Evolutionary conservation across 1,140 invertebrate species (phyloP).

Genomic region (Akabosia matsudoensis): DNA sequence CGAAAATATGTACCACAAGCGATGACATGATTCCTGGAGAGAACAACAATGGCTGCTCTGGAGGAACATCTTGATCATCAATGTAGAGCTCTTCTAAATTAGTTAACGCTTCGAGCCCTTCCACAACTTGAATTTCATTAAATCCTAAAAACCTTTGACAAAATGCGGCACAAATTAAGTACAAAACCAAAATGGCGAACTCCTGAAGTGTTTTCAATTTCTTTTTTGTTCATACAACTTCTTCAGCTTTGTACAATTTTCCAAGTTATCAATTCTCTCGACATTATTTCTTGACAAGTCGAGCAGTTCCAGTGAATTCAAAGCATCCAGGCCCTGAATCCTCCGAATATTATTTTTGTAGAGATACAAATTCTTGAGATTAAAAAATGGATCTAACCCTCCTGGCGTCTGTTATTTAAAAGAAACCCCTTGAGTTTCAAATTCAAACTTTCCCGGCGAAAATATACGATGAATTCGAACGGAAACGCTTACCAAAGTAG

Average conservation of each 20-base stretch:
- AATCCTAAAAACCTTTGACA: slow-evolving; percentile 60
- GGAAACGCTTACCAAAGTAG: slow-evolving; percentile 32
- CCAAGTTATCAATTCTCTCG: slow-evolving; percentile 62
- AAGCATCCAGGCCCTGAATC: slow-evolving; percentile 58
- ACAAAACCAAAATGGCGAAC: background rate
- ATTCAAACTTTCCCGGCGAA: background rate
- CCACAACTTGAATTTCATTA: slow-evolving; percentile 65
- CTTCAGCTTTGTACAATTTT: slow-evolving; percentile 58
- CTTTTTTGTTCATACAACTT: slow-evolving; percentile 55
- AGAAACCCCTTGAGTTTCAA: too few relatives aligned
- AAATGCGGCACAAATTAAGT: background rate
- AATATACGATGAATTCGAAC: background rate
- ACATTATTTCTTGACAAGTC: slow-evolving; percentile 68
- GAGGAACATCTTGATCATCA: slow-evolving; percentile 61
- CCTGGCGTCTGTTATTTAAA: slow-evolving; percentile 1
- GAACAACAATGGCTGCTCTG: slow-evolving; percentile 62
- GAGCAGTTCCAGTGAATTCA: slow-evolving; percentile 61
- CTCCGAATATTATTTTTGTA: slow-evolving; percentile 65
- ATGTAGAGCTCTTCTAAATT: slow-evolving; percentile 64
- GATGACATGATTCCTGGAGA: slow-evolving; percentile 60
- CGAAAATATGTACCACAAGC: slow-evolving; percentile 61
- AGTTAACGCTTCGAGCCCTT: slow-evolving; percentile 61
- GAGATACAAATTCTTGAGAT: slow-evolving; percentile 56
- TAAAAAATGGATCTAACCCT: slow-evolving; percentile 7
- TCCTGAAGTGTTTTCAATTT: background rate